phyloP scores from a whole-genome alignment of 2,888 invertebrate species.

The Chymomyza amoena region DNA sequence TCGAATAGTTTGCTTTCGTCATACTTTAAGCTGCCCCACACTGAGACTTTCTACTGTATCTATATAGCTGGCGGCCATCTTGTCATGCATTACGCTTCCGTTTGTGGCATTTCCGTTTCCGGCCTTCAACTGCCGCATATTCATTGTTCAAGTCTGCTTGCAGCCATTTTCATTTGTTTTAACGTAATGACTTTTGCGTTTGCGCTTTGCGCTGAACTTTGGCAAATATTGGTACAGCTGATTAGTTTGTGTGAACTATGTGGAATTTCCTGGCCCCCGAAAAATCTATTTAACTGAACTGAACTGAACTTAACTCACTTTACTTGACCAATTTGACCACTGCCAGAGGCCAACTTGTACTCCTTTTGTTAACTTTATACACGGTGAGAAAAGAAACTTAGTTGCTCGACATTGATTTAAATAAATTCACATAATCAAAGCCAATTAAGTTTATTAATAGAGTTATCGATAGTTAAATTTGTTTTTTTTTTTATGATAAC shows the following conservation, averaged over 20 bases:
- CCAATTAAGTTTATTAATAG: no score
- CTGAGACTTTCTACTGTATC: not conserved
- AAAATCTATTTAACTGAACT: not conserved
- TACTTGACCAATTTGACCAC: not conserved
- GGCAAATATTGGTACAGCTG: constrained; percentile 67
- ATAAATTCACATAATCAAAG: no score
- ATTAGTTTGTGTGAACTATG: constrained; percentile 59
- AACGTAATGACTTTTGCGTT: constrained; percentile 42
- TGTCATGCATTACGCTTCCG: constrained; percentile 45
- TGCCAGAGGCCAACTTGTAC: not conserved
- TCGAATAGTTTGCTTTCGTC: not conserved
- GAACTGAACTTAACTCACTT: no score
- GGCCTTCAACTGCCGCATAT: not conserved
- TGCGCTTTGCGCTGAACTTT: constrained; percentile 15
- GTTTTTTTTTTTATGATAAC: no score
- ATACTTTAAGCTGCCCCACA: not conserved
- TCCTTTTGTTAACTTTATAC: not conserved
- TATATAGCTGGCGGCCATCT: constrained; percentile 28
- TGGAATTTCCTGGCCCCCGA: not conserved
- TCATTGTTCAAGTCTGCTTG: not conserved
- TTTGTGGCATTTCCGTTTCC: constrained; percentile 16
- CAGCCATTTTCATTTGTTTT: constrained; percentile 23
- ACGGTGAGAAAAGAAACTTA: not conserved
- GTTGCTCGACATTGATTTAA: no score
- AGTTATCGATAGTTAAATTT: no score